Conservation (phyloP, 2,797 vertebrate genomes). For the Diplodus sargus region DNA sequence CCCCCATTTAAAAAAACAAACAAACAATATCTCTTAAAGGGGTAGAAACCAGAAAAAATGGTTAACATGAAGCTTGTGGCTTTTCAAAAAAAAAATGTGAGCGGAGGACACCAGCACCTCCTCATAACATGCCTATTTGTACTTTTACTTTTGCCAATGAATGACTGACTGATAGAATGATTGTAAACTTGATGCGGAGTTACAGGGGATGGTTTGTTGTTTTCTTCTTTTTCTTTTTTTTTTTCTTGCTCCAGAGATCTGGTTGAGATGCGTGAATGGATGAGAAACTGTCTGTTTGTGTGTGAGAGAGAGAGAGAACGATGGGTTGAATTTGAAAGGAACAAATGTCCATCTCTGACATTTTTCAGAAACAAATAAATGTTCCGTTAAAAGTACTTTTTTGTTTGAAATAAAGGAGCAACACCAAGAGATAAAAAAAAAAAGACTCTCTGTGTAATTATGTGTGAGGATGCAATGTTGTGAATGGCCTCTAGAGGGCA, state of each 20-base stretch:
- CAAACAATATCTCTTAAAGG: conserved; percentile 7
- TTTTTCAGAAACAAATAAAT: conserved; percentile 61
- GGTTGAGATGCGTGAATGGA: conserved; percentile 62
- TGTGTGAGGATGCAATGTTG: conserved; percentile 13
- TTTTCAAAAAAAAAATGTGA: conserved; percentile 64
- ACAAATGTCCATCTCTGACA: conserved; percentile 58
- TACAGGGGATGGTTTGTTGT: conserved; percentile 37
- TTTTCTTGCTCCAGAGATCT: conserved; percentile 55
- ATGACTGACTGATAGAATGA: conserved; percentile 77
- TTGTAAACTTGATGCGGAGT: conserved; percentile 63
- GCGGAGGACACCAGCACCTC: conserved; percentile 68
- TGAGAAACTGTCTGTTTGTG: conserved; percentile 42
- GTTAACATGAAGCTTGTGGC: conserved; percentile 57
- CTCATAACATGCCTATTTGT: conserved; percentile 66
- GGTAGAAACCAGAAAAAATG: conserved; percentile 43
- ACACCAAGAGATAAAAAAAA: conserved; percentile 59
- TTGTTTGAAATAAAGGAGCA: conserved; percentile 83
- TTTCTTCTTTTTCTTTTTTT: conserved; percentile 10
- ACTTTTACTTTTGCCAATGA: conserved; percentile 77
- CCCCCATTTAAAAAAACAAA: not conserved
- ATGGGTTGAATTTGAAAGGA: conserved; percentile 43
- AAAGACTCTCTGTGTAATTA: not conserved
- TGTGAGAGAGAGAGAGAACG: conserved; percentile 10
- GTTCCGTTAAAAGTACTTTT: conserved; percentile 70
- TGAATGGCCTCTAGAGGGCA: conserved; percentile 45